Evolutionary conservation across 2,888 invertebrate genomes (phyloP).

Genomic region (Amphipyra tragopoginis): DNA sequence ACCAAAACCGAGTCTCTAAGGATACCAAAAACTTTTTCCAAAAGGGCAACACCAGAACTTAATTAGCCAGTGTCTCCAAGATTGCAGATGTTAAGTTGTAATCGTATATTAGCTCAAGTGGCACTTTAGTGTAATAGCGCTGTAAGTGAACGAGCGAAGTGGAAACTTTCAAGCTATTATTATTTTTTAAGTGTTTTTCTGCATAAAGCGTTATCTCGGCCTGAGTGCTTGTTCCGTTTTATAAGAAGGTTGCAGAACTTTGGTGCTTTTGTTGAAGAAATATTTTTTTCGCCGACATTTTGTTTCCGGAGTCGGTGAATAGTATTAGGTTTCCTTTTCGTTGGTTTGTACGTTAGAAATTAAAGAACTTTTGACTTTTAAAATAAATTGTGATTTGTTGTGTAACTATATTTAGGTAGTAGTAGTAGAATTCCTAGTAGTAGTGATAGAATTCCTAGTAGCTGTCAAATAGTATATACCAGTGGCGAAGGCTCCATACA

Average conservation of each 20-base stretch:
- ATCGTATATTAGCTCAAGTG: constrained; percentile 51
- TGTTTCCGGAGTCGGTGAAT: constrained; percentile 11
- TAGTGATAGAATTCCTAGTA: too few species aligned
- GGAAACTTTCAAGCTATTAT: constrained; percentile 39
- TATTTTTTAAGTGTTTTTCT: constrained; percentile 53
- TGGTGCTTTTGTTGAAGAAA: constrained; percentile 12
- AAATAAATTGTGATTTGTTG: too few species aligned
- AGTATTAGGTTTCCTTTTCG: constrained; percentile 27
- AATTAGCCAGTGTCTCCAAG: constrained; percentile 34
- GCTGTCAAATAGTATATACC: too few species aligned
- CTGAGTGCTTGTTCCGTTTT: constrained; percentile 30
- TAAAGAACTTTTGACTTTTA: too few species aligned
- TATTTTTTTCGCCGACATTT: constrained; percentile 17
- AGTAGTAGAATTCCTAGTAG: too few species aligned
- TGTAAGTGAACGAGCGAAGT: constrained; percentile 36
- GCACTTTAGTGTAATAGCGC: constrained; percentile 45
- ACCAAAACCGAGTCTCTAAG: constrained; percentile 1
- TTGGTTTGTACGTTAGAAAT: too few species aligned
- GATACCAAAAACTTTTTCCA: constrained; percentile 6
- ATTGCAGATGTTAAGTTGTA: constrained; percentile 46
- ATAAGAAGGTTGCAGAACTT: constrained; percentile 31
- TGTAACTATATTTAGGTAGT: too few species aligned
- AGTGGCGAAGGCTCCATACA: too few species aligned
- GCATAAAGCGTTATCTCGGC: constrained; percentile 41
- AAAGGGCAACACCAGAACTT: constrained; percentile 20